These are phyloP conservation scores for Diachasma alloeum DNA, from an alignment of 1,140 invertebrate species.

Conservation along the genomic window DNA sequence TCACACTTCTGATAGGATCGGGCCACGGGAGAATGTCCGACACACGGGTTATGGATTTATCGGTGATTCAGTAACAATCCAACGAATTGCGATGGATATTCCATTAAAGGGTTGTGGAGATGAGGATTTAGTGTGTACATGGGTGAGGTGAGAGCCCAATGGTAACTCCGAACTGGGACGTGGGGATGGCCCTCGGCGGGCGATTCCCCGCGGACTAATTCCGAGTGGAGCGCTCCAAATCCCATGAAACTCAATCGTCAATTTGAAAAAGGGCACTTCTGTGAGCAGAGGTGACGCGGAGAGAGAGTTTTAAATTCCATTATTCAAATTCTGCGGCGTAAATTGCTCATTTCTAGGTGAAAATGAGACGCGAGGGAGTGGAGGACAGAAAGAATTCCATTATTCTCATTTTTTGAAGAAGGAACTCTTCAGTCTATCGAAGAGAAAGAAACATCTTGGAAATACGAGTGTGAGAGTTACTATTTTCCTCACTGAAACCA, in stretches of 20 bases:
- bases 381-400: no score
- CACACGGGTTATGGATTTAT: constrained; percentile 43
- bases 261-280: background rate
- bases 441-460: no score
- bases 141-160: background rate
- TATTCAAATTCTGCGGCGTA: background rate
- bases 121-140: constrained; percentile 31
- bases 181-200: no score
- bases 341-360: no score
- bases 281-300: background rate
- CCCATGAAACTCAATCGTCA: background rate
- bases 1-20: background rate
- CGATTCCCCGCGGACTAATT: no score
- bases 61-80: constrained; percentile 40
- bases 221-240: background rate
- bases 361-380: no score
- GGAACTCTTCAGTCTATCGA: no score
- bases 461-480: no score
- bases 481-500: no score
- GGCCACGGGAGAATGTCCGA: background rate
- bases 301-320: background rate
- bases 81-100: constrained; percentile 33
- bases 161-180: no score
- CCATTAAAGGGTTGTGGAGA: constrained; percentile 36
- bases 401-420: no score